Evolutionary conservation across 2,888 invertebrate species (phyloP).

Genomic region (Anagyrus pseudococci): DNA sequence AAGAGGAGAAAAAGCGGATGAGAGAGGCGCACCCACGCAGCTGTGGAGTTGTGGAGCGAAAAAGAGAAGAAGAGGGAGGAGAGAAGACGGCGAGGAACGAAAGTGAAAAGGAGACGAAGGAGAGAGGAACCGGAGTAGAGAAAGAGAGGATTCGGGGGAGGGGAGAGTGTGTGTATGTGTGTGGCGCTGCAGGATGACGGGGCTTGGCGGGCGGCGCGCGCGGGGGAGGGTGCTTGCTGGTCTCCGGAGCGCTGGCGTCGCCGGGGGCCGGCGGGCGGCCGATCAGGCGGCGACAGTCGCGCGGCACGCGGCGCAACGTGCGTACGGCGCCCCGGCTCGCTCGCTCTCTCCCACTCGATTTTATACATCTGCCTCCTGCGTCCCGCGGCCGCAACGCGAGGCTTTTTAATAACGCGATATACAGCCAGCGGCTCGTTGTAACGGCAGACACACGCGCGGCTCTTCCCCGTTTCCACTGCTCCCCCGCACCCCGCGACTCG

Average conservation of each 20-base stretch:
- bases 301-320: slow-evolving; percentile 58
- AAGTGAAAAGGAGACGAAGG: slow-evolving; percentile 8
- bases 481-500: too few species aligned
- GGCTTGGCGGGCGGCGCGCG: background rate
- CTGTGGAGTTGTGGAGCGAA: too few species aligned
- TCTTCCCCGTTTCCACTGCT: too few species aligned
- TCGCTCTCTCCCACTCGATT: background rate
- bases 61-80: background rate
- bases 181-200: background rate
- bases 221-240: background rate
- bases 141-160: slow-evolving; percentile 10
- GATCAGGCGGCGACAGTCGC: slow-evolving; percentile 51
- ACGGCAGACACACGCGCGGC: too few species aligned
- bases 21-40: too few species aligned
- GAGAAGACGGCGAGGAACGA: background rate
- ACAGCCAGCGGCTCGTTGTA: too few species aligned
- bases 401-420: too few species aligned
- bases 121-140: slow-evolving; percentile 22
- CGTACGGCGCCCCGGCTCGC: slow-evolving; percentile 39
- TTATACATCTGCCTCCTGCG: background rate
- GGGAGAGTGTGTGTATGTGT: background rate
- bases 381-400: too few species aligned
- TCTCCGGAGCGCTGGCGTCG: too few species aligned
- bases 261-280: too few species aligned
- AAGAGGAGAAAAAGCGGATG: too few species aligned